Conservation (phyloP, 1,140 invertebrate genomes). For the Metaphire vulgaris region DNA sequence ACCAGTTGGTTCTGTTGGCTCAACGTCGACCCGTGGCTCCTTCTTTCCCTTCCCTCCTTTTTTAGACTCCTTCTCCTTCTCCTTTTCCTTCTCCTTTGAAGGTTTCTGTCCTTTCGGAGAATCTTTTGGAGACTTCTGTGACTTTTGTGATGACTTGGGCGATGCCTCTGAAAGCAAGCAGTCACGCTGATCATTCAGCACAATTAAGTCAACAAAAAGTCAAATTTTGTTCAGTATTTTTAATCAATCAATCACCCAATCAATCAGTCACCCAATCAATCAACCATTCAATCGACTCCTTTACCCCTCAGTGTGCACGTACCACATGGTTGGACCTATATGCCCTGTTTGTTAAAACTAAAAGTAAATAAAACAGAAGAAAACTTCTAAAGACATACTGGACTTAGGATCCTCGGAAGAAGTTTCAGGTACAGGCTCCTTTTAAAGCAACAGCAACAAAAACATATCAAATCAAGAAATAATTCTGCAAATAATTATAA, state of each 20-base stretch:
- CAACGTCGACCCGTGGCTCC: constrained; percentile 45
- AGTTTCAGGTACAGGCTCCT: too few relatives aligned
- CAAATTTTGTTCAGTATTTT: constrained; percentile 21
- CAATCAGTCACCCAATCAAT: neutral
- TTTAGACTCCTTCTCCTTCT: constrained; percentile 10
- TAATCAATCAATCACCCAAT: constrained; percentile 23
- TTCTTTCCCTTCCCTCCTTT: constrained; percentile 40
- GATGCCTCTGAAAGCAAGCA: constrained; percentile 38
- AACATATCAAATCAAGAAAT: too few relatives aligned
- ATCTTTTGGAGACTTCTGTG: neutral
- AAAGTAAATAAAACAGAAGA: too few relatives aligned
- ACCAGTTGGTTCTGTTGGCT: constrained; percentile 41
- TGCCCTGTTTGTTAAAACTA: too few relatives aligned
- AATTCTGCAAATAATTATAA: too few relatives aligned
- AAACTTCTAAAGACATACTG: too few relatives aligned
- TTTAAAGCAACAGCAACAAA: too few relatives aligned
- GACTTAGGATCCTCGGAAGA: too few relatives aligned
- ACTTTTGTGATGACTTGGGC: constrained; percentile 34
- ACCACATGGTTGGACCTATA: too few relatives aligned
- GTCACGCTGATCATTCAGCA: too few relatives aligned
- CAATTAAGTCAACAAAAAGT: neutral
- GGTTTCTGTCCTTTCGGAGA: constrained; percentile 31
- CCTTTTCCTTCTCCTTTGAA: neutral
- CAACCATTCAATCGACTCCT: too few relatives aligned
- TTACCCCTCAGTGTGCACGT: too few relatives aligned